These are phyloP conservation scores for Caenorhabditis japonica DNA, from an alignment of 2,888 invertebrate species.

Conservation along the genomic window DNA sequence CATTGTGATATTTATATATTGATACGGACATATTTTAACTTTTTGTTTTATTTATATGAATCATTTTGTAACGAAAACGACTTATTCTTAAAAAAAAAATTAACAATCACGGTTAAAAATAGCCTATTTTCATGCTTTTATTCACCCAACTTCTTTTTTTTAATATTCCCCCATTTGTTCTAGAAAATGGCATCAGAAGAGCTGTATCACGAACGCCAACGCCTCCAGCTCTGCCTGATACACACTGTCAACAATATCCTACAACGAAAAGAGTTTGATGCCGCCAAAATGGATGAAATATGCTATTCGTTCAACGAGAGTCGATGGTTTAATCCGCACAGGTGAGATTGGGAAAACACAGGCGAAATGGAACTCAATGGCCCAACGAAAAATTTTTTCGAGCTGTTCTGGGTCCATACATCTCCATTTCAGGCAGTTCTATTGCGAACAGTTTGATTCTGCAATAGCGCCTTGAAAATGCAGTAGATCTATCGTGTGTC, in stretches of 20 bases:
- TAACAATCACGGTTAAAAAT: slow-evolving; percentile 4
- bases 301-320: slow-evolving; percentile 68
- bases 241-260: slow-evolving; percentile 74
- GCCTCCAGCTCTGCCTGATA: slow-evolving; percentile 71
- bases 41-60: no score
- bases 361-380: no score
- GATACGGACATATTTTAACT: no score
- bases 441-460: no score
- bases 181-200: slow-evolving; percentile 9
- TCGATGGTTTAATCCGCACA: slow-evolving; percentile 74
- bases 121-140: no score
- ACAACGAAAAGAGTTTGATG: slow-evolving; percentile 54
- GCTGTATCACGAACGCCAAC: slow-evolving; percentile 73
- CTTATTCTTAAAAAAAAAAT: slow-evolving; percentile 9
- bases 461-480: no score
- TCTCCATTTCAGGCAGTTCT: no score
- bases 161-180: no score
- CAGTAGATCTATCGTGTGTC: no score
- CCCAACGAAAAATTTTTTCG: slow-evolving; percentile 1
- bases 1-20: slow-evolving; percentile 15
- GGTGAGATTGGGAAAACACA: no score
- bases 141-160: no score
- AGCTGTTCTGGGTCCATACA: no score
- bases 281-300: slow-evolving; percentile 66
- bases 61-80: slow-evolving; percentile 8